These are phyloP conservation scores for Trichomalopsis sarcophagae DNA, from an alignment of 1,140 invertebrate genomes.

Conservation along the genomic window DNA sequence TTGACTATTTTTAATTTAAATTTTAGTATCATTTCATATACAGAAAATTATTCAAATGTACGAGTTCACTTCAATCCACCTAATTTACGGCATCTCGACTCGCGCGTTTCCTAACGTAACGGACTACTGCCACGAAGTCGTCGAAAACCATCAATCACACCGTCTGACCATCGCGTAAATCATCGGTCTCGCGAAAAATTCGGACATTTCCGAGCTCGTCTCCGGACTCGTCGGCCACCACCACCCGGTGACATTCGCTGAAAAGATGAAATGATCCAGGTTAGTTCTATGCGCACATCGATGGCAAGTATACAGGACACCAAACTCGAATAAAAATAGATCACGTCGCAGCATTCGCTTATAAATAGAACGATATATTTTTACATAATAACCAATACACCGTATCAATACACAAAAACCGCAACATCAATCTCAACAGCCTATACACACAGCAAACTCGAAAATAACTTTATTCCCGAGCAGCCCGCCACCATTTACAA, in stretches of 20 bases:
- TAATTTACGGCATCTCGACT: not conserved
- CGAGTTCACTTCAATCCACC: too few species aligned
- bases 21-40: too few species aligned
- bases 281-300: not conserved
- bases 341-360: too few species aligned
- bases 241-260: not conserved
- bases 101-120: not conserved
- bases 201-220: not conserved
- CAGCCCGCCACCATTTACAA: not conserved
- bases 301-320: too few species aligned
- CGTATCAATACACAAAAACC: not conserved
- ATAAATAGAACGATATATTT: too few species aligned
- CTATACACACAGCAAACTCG: not conserved
- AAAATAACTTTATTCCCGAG: not conserved
- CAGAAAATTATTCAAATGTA: too few species aligned
- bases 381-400: too few species aligned
- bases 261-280: not conserved
- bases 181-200: not conserved
- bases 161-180: not conserved
- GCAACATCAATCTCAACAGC: not conserved
- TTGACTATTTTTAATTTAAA: too few species aligned
- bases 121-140: not conserved
- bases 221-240: not conserved
- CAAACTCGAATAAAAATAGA: too few species aligned
- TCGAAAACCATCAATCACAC: not conserved